Percentiles rank a stretch among this genome's conserved stretches.
phyloP scores from a whole-genome alignment of 2,113 vertebrate genomes.

The Tricholaema leucomelas region DNA sequence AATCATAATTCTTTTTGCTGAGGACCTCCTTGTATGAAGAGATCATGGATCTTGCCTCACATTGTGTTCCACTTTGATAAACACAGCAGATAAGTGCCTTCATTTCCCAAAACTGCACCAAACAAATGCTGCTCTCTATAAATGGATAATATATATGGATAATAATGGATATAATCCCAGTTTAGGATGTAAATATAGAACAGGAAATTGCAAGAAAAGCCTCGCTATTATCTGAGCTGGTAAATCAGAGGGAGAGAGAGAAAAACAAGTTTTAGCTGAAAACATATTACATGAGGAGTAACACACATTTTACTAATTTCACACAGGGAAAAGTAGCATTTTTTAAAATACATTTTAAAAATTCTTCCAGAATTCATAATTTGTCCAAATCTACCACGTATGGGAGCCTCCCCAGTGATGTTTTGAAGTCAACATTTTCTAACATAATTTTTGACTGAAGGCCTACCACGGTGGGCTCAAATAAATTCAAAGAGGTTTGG shows the following conservation, averaged over 20 bases:
- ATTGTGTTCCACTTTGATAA: neutral
- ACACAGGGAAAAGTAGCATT: neutral
- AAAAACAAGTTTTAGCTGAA: neutral
- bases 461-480: neutral
- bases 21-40: neutral
- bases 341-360: neutral
- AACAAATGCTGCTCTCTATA: neutral
- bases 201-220: neutral
- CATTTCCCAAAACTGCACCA: neutral
- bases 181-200: neutral
- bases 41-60: neutral
- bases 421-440: neutral
- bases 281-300: neutral
- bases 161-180: no score
- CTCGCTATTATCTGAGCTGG: neutral
- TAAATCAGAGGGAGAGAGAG: neutral
- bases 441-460: neutral
- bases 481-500: neutral
- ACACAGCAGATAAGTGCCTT: neutral
- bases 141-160: neutral
- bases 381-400: neutral
- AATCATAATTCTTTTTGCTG: neutral
- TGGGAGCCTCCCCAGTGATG: neutral
- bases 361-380: neutral
- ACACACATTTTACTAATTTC: neutral